A percentile compares a stretch with the other conserved stretches of the same genome.
These are phyloP conservation scores for Hoplostethus atlanticus DNA, from an alignment of 2,797 vertebrate species.

Conservation along the genomic window DNA sequence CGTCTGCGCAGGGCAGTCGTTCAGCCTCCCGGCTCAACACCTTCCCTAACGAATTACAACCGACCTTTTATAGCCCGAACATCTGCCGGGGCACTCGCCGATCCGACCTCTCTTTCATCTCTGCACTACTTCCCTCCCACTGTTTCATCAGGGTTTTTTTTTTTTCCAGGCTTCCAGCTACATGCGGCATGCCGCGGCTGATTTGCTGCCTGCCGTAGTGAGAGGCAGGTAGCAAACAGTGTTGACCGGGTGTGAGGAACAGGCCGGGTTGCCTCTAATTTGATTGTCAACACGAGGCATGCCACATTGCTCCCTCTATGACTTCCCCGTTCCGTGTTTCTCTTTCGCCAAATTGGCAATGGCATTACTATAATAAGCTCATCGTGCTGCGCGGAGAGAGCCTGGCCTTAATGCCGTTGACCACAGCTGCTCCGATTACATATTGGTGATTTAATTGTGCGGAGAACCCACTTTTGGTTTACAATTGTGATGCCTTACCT, in stretches of 20 bases:
- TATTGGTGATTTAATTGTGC: conserved; percentile 54
- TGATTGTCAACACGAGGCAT: conserved; percentile 7
- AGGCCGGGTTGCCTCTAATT: conserved; percentile 43
- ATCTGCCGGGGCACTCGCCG: conserved; percentile 60
- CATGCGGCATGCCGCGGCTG: conserved; percentile 2
- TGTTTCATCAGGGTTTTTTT: conserved; percentile 21
- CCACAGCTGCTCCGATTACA: conserved; percentile 53
- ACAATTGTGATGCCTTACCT: conserved; percentile 32
- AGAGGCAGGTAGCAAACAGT: conserved; percentile 33
- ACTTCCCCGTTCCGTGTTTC: conserved; percentile 14
- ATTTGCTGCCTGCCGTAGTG: conserved; percentile 26
- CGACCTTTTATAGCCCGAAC: conserved; percentile 60
- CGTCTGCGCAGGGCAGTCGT: conserved; percentile 3
- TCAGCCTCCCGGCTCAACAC: conserved; percentile 46
- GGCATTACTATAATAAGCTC: conserved; percentile 31
- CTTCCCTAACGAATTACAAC: conserved; percentile 58
- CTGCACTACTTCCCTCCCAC: conserved; percentile 38
- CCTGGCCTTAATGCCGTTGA: conserved; percentile 20
- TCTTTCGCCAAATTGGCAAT: conserved; percentile 27
- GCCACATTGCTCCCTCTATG: conserved; percentile 1
- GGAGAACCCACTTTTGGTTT: conserved; percentile 32
- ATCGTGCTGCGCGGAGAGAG: conserved; percentile 8
- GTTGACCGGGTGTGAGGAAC: conserved; percentile 43
- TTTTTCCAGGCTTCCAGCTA: conserved; percentile 1
- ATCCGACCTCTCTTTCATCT: conserved; percentile 57